Percentiles rank a stretch among this genome's conserved stretches.
These are phyloP conservation scores for Bactericera cockerelli DNA, from an alignment of 1,140 invertebrate species.

Conservation along the genomic window DNA sequence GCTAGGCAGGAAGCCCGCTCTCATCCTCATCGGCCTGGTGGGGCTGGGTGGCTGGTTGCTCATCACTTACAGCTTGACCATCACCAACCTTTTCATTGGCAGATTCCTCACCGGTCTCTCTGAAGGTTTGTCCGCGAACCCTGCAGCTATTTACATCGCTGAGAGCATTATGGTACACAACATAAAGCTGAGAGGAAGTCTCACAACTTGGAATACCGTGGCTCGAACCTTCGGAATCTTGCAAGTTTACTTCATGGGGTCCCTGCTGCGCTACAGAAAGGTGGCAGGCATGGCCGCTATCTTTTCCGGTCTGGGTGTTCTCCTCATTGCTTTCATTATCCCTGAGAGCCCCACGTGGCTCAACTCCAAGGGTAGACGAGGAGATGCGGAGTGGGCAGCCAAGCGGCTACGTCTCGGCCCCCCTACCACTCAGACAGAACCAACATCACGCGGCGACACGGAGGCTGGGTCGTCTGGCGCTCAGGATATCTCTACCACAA, in stretches of 20 bases:
- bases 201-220: constrained; percentile 24
- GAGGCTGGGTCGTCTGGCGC: neutral
- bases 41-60: constrained; percentile 38
- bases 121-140: constrained; percentile 18
- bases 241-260: constrained; percentile 23
- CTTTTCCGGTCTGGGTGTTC: constrained; percentile 27
- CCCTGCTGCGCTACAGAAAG: constrained; percentile 32
- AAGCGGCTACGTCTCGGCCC: constrained; percentile 15
- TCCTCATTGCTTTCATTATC: constrained; percentile 25
- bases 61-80: constrained; percentile 23
- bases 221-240: constrained; percentile 22
- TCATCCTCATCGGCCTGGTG: constrained; percentile 34
- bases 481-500: neutral
- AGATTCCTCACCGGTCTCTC: constrained; percentile 33
- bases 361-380: constrained; percentile 18
- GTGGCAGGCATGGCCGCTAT: constrained; percentile 32
- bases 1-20: constrained; percentile 40
- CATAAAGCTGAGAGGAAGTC: constrained; percentile 23
- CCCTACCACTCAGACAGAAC: neutral
- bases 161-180: constrained; percentile 32
- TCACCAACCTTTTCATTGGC: constrained; percentile 31
- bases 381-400: constrained; percentile 20
- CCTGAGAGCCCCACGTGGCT: constrained; percentile 41
- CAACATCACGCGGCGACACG: neutral
- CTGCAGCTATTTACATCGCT: constrained; percentile 28